Percentiles rank a stretch among this genome's conserved stretches.
These are phyloP conservation scores for Spea bombifrons DNA, from an alignment of 2,113 vertebrate genomes.

Conservation along the genomic window DNA sequence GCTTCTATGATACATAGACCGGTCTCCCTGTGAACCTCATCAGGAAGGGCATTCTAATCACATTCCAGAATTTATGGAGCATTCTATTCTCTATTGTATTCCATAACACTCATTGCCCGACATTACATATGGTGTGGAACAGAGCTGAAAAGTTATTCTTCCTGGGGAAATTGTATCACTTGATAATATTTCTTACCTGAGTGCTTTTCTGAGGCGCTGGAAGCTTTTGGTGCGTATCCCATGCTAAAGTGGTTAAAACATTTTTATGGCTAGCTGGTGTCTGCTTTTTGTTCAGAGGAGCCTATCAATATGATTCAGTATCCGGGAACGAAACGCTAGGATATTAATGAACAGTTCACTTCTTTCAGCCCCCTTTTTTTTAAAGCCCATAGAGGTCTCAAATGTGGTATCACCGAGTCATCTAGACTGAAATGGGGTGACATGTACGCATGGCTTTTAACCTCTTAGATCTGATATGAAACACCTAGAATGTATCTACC, in stretches of 20 bases:
- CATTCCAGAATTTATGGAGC: too few relatives aligned
- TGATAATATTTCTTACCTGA: not conserved
- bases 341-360: not conserved
- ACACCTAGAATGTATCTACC: slow-evolving; percentile 24
- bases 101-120: not conserved
- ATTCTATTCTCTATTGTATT: not conserved
- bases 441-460: not conserved
- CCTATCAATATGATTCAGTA: slow-evolving; percentile 5
- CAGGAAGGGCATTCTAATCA: too few relatives aligned
- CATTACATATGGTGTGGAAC: too few relatives aligned
- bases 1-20: too few relatives aligned
- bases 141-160: not conserved
- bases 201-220: not conserved
- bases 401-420: not conserved
- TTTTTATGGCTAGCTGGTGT: not conserved
- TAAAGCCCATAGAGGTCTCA: not conserved
- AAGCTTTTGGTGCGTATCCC: not conserved
- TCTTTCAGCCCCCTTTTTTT: not conserved
- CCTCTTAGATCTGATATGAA: slow-evolving; percentile 34
- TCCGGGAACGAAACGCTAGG: not conserved
- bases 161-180: not conserved
- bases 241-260: not conserved
- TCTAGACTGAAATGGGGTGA: not conserved
- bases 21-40: too few relatives aligned
- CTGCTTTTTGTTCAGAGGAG: slow-evolving; percentile 2